phyloP scores from a whole-genome alignment of 2,113 vertebrate species.

The Anas platyrhynchos region DNA sequence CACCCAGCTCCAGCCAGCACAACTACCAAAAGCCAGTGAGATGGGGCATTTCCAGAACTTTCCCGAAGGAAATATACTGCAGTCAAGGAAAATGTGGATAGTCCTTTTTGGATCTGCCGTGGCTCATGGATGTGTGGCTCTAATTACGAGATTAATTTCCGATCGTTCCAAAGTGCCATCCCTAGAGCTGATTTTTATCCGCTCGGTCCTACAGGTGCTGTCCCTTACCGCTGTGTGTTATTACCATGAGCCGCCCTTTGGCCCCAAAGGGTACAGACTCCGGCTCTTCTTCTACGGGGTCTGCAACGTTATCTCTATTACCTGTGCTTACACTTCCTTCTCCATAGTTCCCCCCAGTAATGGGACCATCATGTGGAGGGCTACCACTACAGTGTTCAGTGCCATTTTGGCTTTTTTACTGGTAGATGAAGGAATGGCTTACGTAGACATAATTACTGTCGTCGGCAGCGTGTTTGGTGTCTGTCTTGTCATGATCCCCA shows the following conservation, averaged over 20 bases:
- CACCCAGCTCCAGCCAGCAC: constrained; percentile 74
- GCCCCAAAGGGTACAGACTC: constrained; percentile 90
- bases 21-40: constrained; percentile 76
- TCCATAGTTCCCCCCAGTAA: constrained; percentile 97
- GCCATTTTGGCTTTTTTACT: constrained; percentile 93
- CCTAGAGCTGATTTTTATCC: constrained; percentile 96
- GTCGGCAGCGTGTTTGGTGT: constrained; percentile 91
- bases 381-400: constrained; percentile 95
- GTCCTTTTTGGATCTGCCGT: constrained; percentile 92
- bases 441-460: constrained; percentile 87
- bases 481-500: constrained; percentile 96
- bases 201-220: constrained; percentile 93
- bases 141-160: constrained; percentile 92
- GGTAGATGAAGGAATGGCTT: constrained; percentile 92
- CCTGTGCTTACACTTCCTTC: constrained; percentile 98
- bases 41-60: constrained; percentile 83
- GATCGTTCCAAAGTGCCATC: constrained; percentile 97
- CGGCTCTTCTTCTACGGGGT: constrained; percentile 95
- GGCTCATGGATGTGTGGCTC: constrained; percentile 94
- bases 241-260: constrained; percentile 92
- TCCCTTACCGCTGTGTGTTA: constrained; percentile 92
- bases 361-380: constrained; percentile 97
- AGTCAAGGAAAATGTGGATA: constrained; percentile 91
- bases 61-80: constrained; percentile 85
- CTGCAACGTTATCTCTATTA: constrained; percentile 98